phyloP scores from a whole-genome alignment of 2,888 invertebrate species.

The Meloe dianella region DNA sequence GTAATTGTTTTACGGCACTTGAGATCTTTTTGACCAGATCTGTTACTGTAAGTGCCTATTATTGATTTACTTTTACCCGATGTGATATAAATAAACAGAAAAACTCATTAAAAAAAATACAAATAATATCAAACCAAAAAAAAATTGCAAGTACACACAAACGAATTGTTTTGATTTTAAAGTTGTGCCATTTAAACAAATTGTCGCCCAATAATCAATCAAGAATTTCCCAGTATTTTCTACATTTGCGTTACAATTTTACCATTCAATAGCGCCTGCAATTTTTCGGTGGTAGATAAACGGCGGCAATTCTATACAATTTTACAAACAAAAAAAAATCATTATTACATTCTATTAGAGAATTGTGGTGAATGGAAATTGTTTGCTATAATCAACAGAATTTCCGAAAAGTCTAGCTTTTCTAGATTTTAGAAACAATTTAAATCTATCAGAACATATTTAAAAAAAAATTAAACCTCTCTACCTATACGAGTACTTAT shows the following conservation, averaged over 20 bases:
- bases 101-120: too few species aligned
- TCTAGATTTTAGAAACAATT: neutral
- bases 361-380: neutral
- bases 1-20: conserved; percentile 53
- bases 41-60: conserved; percentile 55
- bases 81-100: conserved; percentile 49
- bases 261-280: too few species aligned
- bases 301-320: neutral
- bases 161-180: neutral
- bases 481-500: neutral
- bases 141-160: neutral
- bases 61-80: conserved; percentile 55
- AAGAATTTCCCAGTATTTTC: neutral
- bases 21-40: conserved; percentile 43
- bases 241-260: too few species aligned
- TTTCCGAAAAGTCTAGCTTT: conserved; percentile 1
- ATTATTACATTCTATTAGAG: too few species aligned
- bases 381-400: neutral
- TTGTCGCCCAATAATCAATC: neutral
- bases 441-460: neutral
- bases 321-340: too few species aligned
- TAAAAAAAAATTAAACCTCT: neutral
- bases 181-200: neutral
- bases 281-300: neutral
- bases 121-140: neutral